A percentile compares a stretch with the other conserved stretches of the same genome.
Conservation (phyloP, 2,113 vertebrate species). For the Pachypanchax playfairii region DNA sequence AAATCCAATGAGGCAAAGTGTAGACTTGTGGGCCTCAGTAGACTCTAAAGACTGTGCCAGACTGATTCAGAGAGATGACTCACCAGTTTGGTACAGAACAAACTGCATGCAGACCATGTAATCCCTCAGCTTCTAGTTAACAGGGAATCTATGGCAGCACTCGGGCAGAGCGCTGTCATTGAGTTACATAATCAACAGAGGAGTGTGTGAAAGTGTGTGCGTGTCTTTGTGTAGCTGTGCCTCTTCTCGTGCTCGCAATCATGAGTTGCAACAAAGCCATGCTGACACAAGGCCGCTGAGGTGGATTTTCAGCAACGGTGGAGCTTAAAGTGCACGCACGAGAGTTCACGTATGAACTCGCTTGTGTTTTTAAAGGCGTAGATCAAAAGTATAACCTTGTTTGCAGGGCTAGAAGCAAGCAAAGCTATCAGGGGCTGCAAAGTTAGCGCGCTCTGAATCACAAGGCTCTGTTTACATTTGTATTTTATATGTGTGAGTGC, state of each 20-base stretch:
- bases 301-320: slow-evolving; percentile 68
- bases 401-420: slow-evolving; percentile 39
- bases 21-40: slow-evolving; percentile 49
- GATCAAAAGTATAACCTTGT: slow-evolving; percentile 12
- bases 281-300: slow-evolving; percentile 65
- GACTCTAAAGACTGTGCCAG: slow-evolving; percentile 42
- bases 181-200: slow-evolving; percentile 76
- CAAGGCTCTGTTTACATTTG: slow-evolving; percentile 57
- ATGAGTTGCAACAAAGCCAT: slow-evolving; percentile 62
- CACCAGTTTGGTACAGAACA: slow-evolving; percentile 65
- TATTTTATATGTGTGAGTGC: slow-evolving; percentile 10
- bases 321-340: slow-evolving; percentile 22
- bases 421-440: slow-evolving; percentile 42
- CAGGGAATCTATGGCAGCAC: slow-evolving; percentile 71
- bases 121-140: slow-evolving; percentile 73
- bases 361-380: slow-evolving; percentile 30
- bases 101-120: slow-evolving; percentile 66
- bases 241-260: slow-evolving; percentile 66
- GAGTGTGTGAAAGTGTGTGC: slow-evolving; percentile 35
- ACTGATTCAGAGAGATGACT: slow-evolving; percentile 71
- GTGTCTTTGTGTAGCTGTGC: slow-evolving; percentile 45
- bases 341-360: neutral
- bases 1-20: slow-evolving; percentile 59
- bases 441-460: slow-evolving; percentile 59
- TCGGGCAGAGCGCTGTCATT: slow-evolving; percentile 73